Percentiles rank a stretch among this genome's conserved stretches.
phyloP scores from a whole-genome alignment of 2,888 invertebrate species.

The Dolichopus griseipennis region DNA sequence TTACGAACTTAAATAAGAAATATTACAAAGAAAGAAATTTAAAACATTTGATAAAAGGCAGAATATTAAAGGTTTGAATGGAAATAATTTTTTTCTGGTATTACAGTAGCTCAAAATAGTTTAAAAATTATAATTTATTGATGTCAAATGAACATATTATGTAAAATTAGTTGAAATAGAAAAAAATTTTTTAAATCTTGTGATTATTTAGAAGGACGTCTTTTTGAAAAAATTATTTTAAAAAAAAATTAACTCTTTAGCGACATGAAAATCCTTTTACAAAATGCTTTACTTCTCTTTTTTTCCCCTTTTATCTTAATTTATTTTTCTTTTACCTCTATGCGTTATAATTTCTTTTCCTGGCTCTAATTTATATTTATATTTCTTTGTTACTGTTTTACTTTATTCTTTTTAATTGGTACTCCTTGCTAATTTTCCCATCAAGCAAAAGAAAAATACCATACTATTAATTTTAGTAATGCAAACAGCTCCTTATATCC shows the following conservation, averaged over 20 bases:
- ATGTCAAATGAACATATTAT: no score
- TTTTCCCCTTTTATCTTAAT: constrained; percentile 14
- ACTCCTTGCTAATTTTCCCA: constrained; percentile 27
- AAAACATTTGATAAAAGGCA: no score
- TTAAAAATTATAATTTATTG: no score
- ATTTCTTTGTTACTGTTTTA: constrained; percentile 16
- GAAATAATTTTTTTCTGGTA: no score
- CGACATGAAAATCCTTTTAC: constrained; percentile 29
- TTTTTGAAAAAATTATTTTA: no score
- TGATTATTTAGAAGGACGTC: no score
- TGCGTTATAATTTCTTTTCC: constrained; percentile 10
- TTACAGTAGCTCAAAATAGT: no score
- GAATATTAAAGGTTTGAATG: no score
- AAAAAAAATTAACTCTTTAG: background rate
- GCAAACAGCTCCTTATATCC: background rate
- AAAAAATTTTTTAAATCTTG: no score
- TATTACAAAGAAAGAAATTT: no score
- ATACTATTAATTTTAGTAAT: constrained; percentile 2
- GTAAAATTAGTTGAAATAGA: no score
- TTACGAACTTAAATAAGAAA: no score
- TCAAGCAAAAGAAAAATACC: constrained; percentile 9
- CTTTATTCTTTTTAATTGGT: constrained; percentile 25
- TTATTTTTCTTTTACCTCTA: background rate
- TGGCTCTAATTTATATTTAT: constrained; percentile 20
- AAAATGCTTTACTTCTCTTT: constrained; percentile 14